Conservation (phyloP, 2,888 invertebrate species). For the Acanthosepion esculentum region DNA sequence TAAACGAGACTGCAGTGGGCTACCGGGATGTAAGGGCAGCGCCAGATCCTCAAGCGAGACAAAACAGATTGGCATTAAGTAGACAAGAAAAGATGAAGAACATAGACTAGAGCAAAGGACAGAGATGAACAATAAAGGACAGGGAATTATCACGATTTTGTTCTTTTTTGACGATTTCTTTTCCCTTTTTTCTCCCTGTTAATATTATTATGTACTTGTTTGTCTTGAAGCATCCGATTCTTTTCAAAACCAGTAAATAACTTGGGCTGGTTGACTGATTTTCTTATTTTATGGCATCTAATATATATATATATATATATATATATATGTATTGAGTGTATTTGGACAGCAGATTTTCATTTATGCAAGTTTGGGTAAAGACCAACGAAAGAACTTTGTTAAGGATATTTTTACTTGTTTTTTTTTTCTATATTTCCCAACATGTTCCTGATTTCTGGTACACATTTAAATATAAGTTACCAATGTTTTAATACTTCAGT, state of each 20-base stretch:
- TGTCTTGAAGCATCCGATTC: conserved; percentile 12
- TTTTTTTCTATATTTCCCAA: too few relatives aligned
- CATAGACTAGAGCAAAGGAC: background rate
- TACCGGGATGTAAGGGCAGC: background rate
- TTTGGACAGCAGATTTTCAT: too few relatives aligned
- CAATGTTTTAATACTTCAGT: too few relatives aligned
- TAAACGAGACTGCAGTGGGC: background rate
- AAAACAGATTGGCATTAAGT: conserved; percentile 16
- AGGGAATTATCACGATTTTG: background rate
- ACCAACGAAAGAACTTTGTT: too few relatives aligned
- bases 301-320: background rate
- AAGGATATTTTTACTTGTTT: too few relatives aligned
- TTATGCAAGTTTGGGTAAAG: too few relatives aligned
- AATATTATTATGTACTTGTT: background rate
- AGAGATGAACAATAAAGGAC: background rate
- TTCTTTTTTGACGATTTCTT: background rate
- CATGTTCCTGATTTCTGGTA: too few relatives aligned
- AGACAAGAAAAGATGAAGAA: background rate
- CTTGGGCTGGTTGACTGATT: conserved; percentile 4
- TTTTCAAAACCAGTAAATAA: conserved; percentile 25
- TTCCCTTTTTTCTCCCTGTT: too few relatives aligned
- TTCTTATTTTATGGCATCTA: background rate
- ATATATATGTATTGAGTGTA: background rate
- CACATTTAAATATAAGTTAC: too few relatives aligned
- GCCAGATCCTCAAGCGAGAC: background rate